Conservation (phyloP, 2,888 invertebrate genomes). For the Deroplatys truncata region DNA sequence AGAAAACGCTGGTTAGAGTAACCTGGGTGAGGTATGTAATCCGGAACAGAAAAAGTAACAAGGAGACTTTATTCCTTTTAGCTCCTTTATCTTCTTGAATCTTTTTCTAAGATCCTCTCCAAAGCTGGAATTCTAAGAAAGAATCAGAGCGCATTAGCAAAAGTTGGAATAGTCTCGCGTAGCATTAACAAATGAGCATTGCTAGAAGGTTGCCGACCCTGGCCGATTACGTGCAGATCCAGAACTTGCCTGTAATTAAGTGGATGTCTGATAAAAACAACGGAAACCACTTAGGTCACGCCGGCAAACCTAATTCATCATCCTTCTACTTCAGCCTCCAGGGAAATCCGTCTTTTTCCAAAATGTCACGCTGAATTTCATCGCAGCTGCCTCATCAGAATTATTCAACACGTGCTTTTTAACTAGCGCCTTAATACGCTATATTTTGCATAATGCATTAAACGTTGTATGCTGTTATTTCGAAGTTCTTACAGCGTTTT, state of each 20-base stretch:
- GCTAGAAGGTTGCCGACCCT: neutral
- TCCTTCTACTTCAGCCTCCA: neutral
- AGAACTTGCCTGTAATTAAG: neutral
- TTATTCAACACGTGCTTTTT: neutral
- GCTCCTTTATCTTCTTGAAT: no score
- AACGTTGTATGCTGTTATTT: neutral
- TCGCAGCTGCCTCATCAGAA: neutral
- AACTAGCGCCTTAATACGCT: neutral
- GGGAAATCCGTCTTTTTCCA: neutral
- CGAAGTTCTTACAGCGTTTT: neutral
- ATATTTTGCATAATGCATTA: neutral
- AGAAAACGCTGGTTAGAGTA: no score
- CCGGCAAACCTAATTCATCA: neutral
- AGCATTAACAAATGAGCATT: neutral
- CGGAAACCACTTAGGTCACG: neutral
- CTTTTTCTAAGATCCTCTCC: no score
- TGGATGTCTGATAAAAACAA: neutral
- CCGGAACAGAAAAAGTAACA: no score
- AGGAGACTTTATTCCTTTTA: no score
- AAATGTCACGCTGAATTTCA: neutral
- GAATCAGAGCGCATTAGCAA: neutral
- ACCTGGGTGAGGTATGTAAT: no score
- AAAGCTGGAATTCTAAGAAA: no score
- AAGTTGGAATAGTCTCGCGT: neutral
- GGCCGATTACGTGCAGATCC: neutral